phyloP scores from a whole-genome alignment of 2,797 vertebrate genomes.

The Acanthis flammea region DNA sequence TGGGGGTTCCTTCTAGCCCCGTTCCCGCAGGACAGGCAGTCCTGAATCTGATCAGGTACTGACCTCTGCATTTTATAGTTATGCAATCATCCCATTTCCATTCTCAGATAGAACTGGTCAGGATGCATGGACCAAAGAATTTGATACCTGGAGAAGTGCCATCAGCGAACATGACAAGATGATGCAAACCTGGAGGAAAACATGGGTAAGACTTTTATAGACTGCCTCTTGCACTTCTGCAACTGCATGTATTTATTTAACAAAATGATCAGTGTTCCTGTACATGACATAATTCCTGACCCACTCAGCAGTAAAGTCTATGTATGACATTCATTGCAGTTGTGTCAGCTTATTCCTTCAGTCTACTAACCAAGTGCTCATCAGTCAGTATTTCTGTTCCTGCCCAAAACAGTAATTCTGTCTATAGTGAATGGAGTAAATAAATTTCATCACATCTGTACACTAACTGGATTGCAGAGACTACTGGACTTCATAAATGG shows the following conservation, averaged over 20 bases:
- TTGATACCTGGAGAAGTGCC: constrained; percentile 84
- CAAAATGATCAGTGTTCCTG: neutral
- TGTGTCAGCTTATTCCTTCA: neutral
- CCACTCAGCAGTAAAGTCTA: neutral
- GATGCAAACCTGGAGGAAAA: constrained; percentile 87
- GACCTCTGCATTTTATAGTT: neutral
- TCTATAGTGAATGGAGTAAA: neutral
- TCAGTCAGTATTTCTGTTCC: neutral
- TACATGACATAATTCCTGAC: neutral
- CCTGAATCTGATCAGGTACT: neutral
- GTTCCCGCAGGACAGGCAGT: neutral
- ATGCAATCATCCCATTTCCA: neutral
- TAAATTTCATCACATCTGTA: neutral
- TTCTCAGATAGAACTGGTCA: constrained; percentile 72
- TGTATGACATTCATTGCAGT: neutral
- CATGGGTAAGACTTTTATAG: constrained; percentile 80
- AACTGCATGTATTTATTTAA: neutral
- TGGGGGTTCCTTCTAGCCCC: neutral
- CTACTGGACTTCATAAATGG: neutral
- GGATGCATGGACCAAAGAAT: constrained; percentile 79
- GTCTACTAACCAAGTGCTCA: neutral
- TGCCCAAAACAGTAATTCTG: neutral
- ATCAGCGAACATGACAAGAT: constrained; percentile 83
- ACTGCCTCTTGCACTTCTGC: neutral
- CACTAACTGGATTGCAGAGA: neutral